Evolutionary conservation across 2,797 vertebrate species (phyloP), one percentile per base, ranked within the genome.

Genomic region (Setipinna tenuifilis): DNA sequence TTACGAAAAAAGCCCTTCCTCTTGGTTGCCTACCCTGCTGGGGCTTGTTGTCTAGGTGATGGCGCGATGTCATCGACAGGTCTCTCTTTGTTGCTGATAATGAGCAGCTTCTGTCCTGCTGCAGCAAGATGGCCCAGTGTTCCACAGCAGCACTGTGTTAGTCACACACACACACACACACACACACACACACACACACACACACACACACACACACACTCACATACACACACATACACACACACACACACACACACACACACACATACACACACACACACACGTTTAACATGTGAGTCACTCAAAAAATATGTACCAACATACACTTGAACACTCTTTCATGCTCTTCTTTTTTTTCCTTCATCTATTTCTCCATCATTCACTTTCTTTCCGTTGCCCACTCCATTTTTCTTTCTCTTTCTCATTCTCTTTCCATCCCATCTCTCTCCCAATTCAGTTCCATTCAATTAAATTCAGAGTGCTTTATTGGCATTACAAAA

Each of bases 31-130:
- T 80, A 50, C 83, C 58, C 25, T 48, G 19, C 3, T 11, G 28
- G 54, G 68, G 17, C 68, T 78, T 78, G 71, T 78, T 78, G 71
- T 78, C 71, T 78, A 78, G 71, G 71, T 78, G 71, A 78, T 21
- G 71, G 71, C 19, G 71, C 71, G 71, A 78, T 78, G 71, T 78
- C 71, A 78, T 78, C 71, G 35, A 78, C 41, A 78, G 71, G 44
- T 78, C 71, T 78, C 19, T 17, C 71, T 78, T 78, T 78, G 71
- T 85, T 81, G 50, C 54, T 41, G 54, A 46, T 61, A 17, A 25
- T n/a, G 44, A 81, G 41, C 78, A 17, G 23, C 31, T 65, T 80
- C 81, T 62, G 25, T 75, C 58, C 54, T 35, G 44, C 23, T 50
- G 71, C 71, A 78, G 71, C 35, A 71, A 12, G 25, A 4, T 7